phyloP scores from a whole-genome alignment of 2,113 vertebrate species.

The Vombatus ursinus region DNA sequence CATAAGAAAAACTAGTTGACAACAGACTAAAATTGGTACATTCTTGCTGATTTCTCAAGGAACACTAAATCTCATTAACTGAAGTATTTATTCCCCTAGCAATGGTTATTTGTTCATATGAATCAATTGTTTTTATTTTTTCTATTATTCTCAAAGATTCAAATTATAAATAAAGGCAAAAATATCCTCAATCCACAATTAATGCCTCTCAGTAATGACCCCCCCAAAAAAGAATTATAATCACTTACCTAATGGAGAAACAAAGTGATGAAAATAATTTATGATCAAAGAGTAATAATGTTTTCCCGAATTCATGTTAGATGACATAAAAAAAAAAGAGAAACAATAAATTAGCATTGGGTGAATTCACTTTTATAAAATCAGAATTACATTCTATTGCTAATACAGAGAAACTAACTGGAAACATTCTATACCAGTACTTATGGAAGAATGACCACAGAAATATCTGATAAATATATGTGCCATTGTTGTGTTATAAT shows the following conservation, averaged over 20 bases:
- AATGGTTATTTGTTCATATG: neutral
- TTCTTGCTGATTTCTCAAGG: neutral
- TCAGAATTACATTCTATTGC: conserved; percentile 40
- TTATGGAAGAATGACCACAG: conserved; percentile 65
- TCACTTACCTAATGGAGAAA: conserved; percentile 84
- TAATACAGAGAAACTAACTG: conserved; percentile 57
- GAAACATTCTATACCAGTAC: conserved; percentile 55
- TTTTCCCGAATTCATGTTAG: conserved; percentile 62
- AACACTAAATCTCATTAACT: neutral
- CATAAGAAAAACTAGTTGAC: neutral
- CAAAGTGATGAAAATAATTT: conserved; percentile 59
- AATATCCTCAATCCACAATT: conserved; percentile 3
- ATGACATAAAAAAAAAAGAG: conserved; percentile 75
- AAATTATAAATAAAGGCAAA: neutral
- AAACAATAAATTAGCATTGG: conserved; percentile 64
- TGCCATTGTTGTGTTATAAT: conserved; percentile 49
- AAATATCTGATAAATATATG: conserved; percentile 70
- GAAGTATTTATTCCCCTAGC: neutral
- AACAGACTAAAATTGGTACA: neutral
- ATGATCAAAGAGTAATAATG: conserved; percentile 54
- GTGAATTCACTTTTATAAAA: conserved; percentile 33
- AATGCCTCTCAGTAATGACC: neutral
- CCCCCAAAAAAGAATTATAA: conserved; percentile 20
- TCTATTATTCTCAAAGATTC: conserved; percentile 13
- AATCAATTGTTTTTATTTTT: neutral